Conservation (phyloP, 2,113 vertebrate species). For the Scatophagus argus region DNA sequence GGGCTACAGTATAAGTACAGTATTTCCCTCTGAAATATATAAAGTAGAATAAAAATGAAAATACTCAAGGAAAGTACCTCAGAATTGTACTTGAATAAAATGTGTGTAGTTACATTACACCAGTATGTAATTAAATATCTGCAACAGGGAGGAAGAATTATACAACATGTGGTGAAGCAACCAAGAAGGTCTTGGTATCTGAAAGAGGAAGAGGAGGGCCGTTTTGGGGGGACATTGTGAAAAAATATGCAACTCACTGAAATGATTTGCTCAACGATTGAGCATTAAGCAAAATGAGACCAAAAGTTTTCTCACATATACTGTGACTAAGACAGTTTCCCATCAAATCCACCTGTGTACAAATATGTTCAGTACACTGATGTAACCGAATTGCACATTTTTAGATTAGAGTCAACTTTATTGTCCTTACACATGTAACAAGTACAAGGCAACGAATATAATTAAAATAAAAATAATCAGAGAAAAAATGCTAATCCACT, state of each 20-base stretch:
- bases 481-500: no score
- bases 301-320: neutral
- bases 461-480: no score
- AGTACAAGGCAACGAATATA: no score
- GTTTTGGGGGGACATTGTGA: neutral
- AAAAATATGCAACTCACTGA: constrained; percentile 10
- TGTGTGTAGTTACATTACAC: neutral
- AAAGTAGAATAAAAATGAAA: neutral
- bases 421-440: no score
- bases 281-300: neutral
- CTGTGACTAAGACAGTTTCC: constrained; percentile 7
- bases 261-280: neutral
- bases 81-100: neutral
- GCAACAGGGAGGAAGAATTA: neutral
- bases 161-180: neutral
- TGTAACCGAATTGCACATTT: constrained; percentile 5
- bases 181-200: neutral
- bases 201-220: constrained; percentile 9
- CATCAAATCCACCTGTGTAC: neutral
- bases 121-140: neutral
- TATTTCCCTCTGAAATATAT: neutral
- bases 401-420: no score
- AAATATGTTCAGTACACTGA: neutral
- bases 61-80: neutral
- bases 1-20: no score